Evolutionary conservation across 2,888 invertebrate genomes (phyloP), one percentile per base, ranked within the genome.

Genomic region (Brachyptera risi): DNA sequence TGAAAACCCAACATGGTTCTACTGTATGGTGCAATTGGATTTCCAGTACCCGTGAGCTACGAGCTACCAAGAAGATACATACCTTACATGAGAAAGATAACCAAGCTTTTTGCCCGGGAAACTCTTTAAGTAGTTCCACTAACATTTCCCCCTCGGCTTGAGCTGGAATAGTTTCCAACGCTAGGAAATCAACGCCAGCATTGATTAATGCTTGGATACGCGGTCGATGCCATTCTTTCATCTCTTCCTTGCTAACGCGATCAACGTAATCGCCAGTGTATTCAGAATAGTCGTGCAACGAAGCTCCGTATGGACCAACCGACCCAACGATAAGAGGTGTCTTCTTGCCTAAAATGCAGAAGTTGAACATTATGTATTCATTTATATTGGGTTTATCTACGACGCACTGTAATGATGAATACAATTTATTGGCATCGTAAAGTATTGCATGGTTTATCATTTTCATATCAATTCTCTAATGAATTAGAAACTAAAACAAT

Each of bases 301-400:
- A 88, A 0, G 96, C 96, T 0, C 96, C 96, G 73, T 92, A 96
- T 0, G 96, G 93, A 0, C 96, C 96, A 63, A 96, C 87, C 0
- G 95, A 92, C 0, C 93, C 96, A 21, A 90, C 92, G 50, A 96
- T 82, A 67, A 87, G 72, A 11, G 90, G 86, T 66, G 73, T 2
- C 19, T 4, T 13, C n/a, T 47, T 47, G 47, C 23, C 47, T 47
- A 21, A 15, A 47, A 31, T n/a, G n/a, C n/a, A n/a, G n/a, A n/a
- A n/a, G n/a, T n/a, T n/a, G n/a, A n/a, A n/a, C n/a, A n/a, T n/a
- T n/a, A n/a, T n/a, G n/a, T n/a, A n/a, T n/a, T n/a, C n/a, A n/a
- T n/a, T n/a, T n/a, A n/a, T n/a, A n/a, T n/a, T n/a, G n/a, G n/a
- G n/a, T n/a, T n/a, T n/a, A n/a, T n/a, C n/a, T n/a, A n/a, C n/a